Conservation (phyloP, 2,113 vertebrate genomes). For the Cinclus cinclus region DNA sequence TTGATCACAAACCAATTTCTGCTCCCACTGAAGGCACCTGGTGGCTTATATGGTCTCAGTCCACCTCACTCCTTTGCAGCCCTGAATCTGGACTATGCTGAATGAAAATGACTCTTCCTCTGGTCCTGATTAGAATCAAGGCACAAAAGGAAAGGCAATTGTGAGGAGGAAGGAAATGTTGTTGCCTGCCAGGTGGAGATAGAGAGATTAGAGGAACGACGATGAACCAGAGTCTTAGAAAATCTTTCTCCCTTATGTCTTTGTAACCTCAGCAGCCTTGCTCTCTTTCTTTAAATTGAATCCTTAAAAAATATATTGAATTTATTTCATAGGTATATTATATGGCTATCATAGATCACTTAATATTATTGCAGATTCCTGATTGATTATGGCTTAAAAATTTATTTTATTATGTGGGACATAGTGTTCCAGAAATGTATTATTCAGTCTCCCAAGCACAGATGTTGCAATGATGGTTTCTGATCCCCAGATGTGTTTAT, state of each 20-base stretch:
- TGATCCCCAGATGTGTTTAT: slow-evolving; percentile 24
- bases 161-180: background rate
- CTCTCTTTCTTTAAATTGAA: background rate
- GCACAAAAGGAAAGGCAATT: background rate
- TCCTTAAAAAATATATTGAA: background rate
- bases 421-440: background rate
- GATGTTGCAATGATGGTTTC: background rate
- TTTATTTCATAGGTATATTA: background rate
- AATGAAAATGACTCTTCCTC: background rate
- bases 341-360: background rate
- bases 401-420: background rate
- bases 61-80: background rate
- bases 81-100: background rate
- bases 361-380: background rate
- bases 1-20: background rate
- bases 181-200: background rate
- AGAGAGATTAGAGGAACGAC: background rate
- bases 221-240: background rate
- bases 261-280: background rate
- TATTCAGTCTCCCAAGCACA: background rate
- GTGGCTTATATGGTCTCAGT: background rate
- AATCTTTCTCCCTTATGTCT: background rate
- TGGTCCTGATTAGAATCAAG: background rate
- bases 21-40: background rate
- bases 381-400: background rate